Conservation (phyloP, 2,797 vertebrate genomes). For the Steatocranus sp. region DNA sequence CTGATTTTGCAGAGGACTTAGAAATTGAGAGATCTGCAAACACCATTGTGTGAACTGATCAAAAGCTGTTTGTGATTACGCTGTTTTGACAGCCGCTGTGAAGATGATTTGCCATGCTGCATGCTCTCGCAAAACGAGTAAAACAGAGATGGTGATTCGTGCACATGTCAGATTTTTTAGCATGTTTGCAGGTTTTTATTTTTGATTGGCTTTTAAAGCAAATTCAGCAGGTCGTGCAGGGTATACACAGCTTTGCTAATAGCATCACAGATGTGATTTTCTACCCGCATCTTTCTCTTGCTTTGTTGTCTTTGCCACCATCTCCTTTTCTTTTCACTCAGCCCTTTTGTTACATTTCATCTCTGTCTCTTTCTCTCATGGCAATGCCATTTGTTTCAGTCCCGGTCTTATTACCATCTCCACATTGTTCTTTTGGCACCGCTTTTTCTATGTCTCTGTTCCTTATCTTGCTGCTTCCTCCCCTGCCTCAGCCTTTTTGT, state of each 20-base stretch:
- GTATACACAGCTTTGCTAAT: constrained; percentile 1
- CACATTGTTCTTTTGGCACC: not conserved
- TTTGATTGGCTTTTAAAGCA: not conserved
- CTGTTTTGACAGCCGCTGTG: not conserved
- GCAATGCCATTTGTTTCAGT: not conserved
- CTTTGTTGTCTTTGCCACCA: constrained; percentile 8
- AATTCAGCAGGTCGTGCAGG: not conserved
- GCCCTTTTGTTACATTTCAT: not conserved
- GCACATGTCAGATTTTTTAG: not conserved
- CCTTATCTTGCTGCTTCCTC: not conserved
- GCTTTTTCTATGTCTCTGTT: not conserved
- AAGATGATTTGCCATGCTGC: not conserved
- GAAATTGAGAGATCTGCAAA: not conserved
- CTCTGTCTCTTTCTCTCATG: not conserved
- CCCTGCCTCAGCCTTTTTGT: constrained; percentile 16
- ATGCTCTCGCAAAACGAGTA: not conserved
- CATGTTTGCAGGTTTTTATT: not conserved
- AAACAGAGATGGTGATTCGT: not conserved
- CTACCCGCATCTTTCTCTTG: not conserved
- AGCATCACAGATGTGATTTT: constrained; percentile 18
- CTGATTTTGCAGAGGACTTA: not conserved
- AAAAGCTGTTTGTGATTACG: not conserved
- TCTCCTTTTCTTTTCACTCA: constrained; percentile 6
- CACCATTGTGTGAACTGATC: not conserved
- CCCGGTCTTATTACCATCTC: not conserved